Evolutionary conservation across 1,140 invertebrate genomes (phyloP).

Genomic region (Heliconius melpomene): DNA sequence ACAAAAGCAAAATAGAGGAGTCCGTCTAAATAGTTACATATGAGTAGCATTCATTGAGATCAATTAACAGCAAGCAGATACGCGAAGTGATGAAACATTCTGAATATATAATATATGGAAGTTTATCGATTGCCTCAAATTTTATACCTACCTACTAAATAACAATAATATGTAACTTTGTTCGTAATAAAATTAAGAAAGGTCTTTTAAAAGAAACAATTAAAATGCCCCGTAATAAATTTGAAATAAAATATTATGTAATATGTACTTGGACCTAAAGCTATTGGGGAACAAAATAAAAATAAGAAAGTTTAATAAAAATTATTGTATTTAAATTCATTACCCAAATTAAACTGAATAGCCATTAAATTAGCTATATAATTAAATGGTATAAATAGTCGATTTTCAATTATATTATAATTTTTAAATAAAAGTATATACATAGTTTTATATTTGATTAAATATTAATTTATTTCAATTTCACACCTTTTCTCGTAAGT

Average conservation of each 20-base stretch:
- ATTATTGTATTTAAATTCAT: too few relatives aligned
- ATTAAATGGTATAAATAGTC: too few relatives aligned
- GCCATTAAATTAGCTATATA: too few relatives aligned
- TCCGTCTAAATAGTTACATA: not conserved
- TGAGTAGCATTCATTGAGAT: conserved; percentile 28
- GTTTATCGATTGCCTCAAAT: not conserved
- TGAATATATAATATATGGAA: conserved; percentile 1
- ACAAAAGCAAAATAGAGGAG: conserved; percentile 15
- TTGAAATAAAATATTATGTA: too few relatives aligned
- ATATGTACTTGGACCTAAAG: not conserved
- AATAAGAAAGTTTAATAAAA: not conserved
- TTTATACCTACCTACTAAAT: not conserved
- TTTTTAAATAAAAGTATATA: too few relatives aligned
- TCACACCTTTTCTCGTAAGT: too few relatives aligned
- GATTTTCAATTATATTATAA: too few relatives aligned
- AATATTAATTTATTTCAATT: too few relatives aligned
- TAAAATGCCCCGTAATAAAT: not conserved
- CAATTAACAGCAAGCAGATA: conserved; percentile 23
- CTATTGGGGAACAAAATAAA: not conserved
- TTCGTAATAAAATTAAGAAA: not conserved
- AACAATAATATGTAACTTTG: not conserved
- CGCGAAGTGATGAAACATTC: conserved; percentile 8
- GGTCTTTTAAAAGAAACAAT: not conserved
- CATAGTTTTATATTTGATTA: too few relatives aligned
- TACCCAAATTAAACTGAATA: too few relatives aligned